Evolutionary conservation across 2,113 vertebrate species (phyloP).

Genomic region (Dicaeum eximium): DNA sequence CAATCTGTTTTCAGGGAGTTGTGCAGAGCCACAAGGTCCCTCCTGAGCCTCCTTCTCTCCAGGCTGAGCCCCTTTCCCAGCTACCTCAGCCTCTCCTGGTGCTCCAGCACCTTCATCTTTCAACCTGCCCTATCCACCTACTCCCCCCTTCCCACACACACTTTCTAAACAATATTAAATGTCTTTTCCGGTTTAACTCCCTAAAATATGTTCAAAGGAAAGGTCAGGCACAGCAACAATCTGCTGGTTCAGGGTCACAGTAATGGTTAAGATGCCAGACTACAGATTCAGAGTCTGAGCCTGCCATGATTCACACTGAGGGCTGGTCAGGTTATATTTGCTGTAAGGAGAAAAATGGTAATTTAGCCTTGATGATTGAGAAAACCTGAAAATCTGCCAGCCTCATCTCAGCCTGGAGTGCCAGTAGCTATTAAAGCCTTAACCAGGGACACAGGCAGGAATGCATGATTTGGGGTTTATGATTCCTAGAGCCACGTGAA

Average conservation of each 20-base stretch:
- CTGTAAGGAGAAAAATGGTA: background rate
- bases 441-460: background rate
- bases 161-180: background rate
- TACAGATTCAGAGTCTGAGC: background rate
- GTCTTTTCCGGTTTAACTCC: background rate
- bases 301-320: background rate
- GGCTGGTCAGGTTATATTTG: background rate
- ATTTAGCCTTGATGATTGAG: background rate
- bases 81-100: rapidly evolving
- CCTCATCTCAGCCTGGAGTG: background rate
- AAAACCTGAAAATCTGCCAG: background rate
- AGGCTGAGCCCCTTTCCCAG: background rate
- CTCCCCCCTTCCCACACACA: background rate
- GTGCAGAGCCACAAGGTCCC: background rate
- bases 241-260: background rate
- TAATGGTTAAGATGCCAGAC: background rate
- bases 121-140: background rate
- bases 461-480: background rate
- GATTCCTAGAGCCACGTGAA: background rate
- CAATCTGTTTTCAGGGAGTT: background rate
- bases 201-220: background rate
- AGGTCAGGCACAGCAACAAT: background rate
- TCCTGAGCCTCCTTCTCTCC: background rate
- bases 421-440: background rate
- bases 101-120: background rate